Base-by-base conservation (phyloP, 2,797 vertebrate species). In the Eospalax fontanierii region DNA sequence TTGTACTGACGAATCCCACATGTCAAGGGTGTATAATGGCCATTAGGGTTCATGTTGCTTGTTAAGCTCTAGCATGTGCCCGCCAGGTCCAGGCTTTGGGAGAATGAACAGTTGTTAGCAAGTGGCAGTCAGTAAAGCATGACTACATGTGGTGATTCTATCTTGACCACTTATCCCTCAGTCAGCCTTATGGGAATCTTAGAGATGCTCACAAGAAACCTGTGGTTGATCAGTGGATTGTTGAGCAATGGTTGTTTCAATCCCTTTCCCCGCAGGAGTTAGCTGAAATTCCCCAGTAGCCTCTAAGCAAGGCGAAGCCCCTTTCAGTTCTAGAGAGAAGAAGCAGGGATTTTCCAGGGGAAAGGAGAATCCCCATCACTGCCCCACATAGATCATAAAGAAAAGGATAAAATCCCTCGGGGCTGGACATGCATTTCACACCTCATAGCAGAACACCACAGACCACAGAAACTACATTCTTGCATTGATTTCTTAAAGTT, bases 281-380 rank as follows among this genome's bases (percentile, higher is more conserved):
- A 71, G 70, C 63, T 93, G n/a, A 96, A 97, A 96, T 97, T 94
- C 74, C 97, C 97, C 91, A 89, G 33, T 71, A 92, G 78, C 59
- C 71, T 96, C 73, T 76, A 85, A 89, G 87, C 88, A 90, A 76
- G 87, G 95, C 74, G 82, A 89, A 95, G n/a, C 22, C 50, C 76
- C 89, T 97, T 96, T 97, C 89, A 81, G 87, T 97, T 96, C 91
- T 95, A 91, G 83, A 97, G 89, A 94, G 92, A 94, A 96, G 88
- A 89, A 95, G 33, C 68, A 87, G 97, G 97, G 95, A 84, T 97
- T 97, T 97, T 91, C 96, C 95, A 95, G 43, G 87, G 65, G 68
- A 95, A 97, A 94, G 80, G 81, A 97, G 95, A 97, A 96, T 95
- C 89, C 91, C 92, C 71, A 24, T 84, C 65, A 92, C 50, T 90